These are phyloP conservation scores for Gerris lacustris DNA, from an alignment of 2,888 invertebrate genomes.

Conservation along the genomic window DNA sequence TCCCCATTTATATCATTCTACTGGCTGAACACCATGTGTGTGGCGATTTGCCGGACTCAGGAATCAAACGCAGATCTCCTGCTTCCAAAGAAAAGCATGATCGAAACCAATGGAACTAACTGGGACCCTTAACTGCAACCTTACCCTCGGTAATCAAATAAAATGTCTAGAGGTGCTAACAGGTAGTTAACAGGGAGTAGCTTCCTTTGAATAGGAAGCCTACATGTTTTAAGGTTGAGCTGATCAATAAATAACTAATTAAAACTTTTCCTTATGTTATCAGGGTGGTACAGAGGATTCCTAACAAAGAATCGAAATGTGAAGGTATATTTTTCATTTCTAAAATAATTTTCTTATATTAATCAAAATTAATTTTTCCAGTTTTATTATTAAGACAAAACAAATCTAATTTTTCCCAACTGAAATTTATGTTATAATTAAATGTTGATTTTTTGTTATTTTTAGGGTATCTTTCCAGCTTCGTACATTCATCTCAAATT, in stretches of 20 bases:
- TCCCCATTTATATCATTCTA: too few species aligned
- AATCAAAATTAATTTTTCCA: neutral
- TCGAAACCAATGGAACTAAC: too few species aligned
- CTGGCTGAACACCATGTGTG: too few species aligned
- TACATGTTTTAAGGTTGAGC: neutral
- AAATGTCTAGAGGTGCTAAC: neutral
- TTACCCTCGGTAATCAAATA: neutral
- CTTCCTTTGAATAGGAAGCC: neutral
- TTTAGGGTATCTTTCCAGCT: slow-evolving; percentile 65
- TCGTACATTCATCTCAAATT: slow-evolving; percentile 65
- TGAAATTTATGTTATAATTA: too few species aligned
- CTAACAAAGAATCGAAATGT: slow-evolving; percentile 57
- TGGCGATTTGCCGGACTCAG: too few species aligned
- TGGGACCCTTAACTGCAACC: neutral
- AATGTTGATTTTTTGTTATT: too few species aligned
- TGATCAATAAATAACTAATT: neutral
- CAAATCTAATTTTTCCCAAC: too few species aligned
- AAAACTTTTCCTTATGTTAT: slow-evolving; percentile 30
- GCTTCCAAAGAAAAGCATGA: too few species aligned
- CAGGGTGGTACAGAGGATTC: slow-evolving; percentile 79
- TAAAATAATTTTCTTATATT: neutral
- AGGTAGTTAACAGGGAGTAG: neutral
- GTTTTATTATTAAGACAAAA: neutral
- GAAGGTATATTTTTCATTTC: slow-evolving; percentile 37
- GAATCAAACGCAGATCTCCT: too few species aligned